These are phyloP conservation scores for Polyommatus iphigenia DNA, from an alignment of 2,888 invertebrate species.

Conservation along the genomic window DNA sequence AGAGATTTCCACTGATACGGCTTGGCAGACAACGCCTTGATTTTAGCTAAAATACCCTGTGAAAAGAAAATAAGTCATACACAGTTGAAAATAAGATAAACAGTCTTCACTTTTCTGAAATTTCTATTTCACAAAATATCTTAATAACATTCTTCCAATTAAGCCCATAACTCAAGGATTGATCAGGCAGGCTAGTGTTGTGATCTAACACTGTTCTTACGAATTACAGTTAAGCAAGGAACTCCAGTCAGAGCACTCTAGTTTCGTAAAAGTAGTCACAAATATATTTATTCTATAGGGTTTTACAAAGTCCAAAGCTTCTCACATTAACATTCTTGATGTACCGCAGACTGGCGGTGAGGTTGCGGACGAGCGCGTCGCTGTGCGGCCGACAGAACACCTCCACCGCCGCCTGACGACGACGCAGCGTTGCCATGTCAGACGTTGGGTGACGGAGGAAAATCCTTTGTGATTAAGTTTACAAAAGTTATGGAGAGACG, in stretches of 20 bases:
- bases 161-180: too few species aligned
- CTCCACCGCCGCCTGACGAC: constrained; percentile 85
- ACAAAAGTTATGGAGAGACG: too few species aligned
- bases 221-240: too few species aligned
- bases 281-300: too few species aligned
- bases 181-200: too few species aligned
- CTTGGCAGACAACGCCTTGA: constrained; percentile 82
- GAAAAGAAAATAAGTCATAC: not conserved
- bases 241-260: too few species aligned
- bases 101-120: too few species aligned
- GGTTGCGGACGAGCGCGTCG: constrained; percentile 80
- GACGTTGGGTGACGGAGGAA: constrained; percentile 86
- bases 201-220: too few species aligned
- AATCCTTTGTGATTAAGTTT: constrained; percentile 64
- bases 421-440: constrained; percentile 78
- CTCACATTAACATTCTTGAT: constrained; percentile 82
- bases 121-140: too few species aligned
- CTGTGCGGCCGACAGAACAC: constrained; percentile 84
- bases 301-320: not conserved
- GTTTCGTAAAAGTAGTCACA: too few species aligned
- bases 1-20: constrained; percentile 85
- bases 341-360: constrained; percentile 81
- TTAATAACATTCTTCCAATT: too few species aligned
- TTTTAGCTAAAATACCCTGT: constrained; percentile 82
- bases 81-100: too few species aligned